These are phyloP conservation scores for Hybognathus amarus DNA, from an alignment of 2,797 vertebrate genomes.

Conservation along the genomic window DNA sequence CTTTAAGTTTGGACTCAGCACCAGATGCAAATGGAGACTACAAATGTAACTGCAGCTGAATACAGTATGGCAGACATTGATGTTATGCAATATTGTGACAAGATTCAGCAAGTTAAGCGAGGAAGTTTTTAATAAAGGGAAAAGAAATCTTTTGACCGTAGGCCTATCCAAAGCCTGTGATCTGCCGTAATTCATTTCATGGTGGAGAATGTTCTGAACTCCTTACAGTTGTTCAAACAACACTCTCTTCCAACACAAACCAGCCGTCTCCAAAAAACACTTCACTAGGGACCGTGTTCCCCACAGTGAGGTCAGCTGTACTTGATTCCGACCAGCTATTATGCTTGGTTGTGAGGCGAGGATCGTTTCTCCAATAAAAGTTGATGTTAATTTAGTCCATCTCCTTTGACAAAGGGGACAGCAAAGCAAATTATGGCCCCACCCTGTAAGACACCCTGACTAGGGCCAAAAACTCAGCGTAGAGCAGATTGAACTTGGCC, in stretches of 20 bases:
- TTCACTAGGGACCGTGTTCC: constrained; percentile 41
- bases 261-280: constrained; percentile 46
- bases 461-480: constrained; percentile 43
- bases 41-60: constrained; percentile 28
- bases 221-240: constrained; percentile 41
- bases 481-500: constrained; percentile 61
- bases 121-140: constrained; percentile 39
- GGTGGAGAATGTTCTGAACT: constrained; percentile 25
- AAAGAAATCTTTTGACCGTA: constrained; percentile 18
- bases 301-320: constrained; percentile 52
- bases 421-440: constrained; percentile 42
- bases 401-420: constrained; percentile 49
- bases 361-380: constrained; percentile 44
- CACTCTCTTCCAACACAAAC: constrained; percentile 49
- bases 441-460: constrained; percentile 54
- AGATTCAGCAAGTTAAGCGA: constrained; percentile 17
- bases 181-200: constrained; percentile 40
- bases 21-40: constrained; percentile 7
- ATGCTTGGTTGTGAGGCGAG: constrained; percentile 47
- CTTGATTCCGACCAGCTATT: constrained; percentile 46
- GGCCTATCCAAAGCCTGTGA: constrained; percentile 29
- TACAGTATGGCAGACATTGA: constrained; percentile 21
- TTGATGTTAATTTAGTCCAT: constrained; percentile 51
- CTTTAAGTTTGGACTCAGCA: neutral
- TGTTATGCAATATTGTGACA: constrained; percentile 37